Evolutionary conservation across 2,888 invertebrate species (phyloP).

Genomic region (Thereva unica): DNA sequence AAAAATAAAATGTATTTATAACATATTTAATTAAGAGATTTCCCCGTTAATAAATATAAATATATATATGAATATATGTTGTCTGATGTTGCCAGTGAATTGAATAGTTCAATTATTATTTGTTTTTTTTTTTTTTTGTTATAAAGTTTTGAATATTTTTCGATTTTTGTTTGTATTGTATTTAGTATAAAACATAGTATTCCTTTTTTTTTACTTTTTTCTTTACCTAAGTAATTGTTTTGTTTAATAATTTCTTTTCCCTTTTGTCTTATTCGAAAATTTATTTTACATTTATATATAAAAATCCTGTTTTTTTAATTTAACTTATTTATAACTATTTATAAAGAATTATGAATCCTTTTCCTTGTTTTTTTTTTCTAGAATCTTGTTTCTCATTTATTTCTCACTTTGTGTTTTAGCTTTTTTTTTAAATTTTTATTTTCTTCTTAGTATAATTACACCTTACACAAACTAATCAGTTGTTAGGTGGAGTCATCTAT

Average conservation of each 20-base stretch:
- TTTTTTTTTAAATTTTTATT: constrained; percentile 8
- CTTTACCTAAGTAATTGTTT: constrained; percentile 9
- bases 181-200: constrained; percentile 17
- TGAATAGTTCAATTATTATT: too few relatives aligned
- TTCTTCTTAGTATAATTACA: constrained; percentile 21
- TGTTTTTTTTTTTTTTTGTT: too few relatives aligned
- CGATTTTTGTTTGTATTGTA: not conserved
- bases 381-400: constrained; percentile 7
- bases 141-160: not conserved
- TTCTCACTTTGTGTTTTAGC: constrained; percentile 7
- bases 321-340: constrained; percentile 24
- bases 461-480: constrained; percentile 14
- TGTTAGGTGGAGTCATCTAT: constrained; percentile 39
- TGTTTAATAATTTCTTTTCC: constrained; percentile 3
- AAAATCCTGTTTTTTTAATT: constrained; percentile 10
- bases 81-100: too few relatives aligned
- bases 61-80: too few relatives aligned
- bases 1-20: too few relatives aligned
- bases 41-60: not conserved
- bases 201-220: not conserved
- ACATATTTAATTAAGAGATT: not conserved
- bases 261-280: constrained; percentile 19
- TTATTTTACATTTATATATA: constrained; percentile 21
- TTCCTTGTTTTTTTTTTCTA: constrained; percentile 13
- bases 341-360: constrained; percentile 28